phyloP scores from a whole-genome alignment of 2,113 vertebrate genomes.

The Phalacrocorax carbo region DNA sequence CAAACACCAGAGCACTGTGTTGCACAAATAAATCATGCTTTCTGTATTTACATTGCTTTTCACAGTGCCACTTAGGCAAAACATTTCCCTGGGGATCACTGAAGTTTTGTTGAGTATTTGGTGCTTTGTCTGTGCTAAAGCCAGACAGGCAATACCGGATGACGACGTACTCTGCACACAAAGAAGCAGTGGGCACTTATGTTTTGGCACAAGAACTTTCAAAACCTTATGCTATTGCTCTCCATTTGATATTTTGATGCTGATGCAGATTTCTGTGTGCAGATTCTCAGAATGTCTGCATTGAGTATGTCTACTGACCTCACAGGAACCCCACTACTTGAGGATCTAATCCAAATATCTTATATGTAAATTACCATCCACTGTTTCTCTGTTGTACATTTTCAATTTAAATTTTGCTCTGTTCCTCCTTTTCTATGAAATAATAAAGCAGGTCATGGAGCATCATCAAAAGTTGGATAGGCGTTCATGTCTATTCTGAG shows the following conservation, averaged over 20 bases:
- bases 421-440: neutral
- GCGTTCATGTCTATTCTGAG: constrained; percentile 16
- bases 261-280: neutral
- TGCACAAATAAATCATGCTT: neutral
- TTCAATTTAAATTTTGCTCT: neutral
- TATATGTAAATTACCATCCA: neutral
- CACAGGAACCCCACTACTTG: neutral
- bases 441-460: neutral
- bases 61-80: neutral
- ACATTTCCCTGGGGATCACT: neutral
- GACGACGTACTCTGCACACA: neutral
- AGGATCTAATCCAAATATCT: neutral
- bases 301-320: neutral
- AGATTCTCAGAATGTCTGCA: neutral
- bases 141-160: neutral
- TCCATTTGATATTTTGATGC: neutral
- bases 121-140: neutral
- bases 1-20: neutral
- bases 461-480: neutral
- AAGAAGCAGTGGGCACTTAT: neutral
- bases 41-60: neutral
- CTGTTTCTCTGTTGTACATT: neutral
- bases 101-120: neutral
- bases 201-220: neutral
- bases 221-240: neutral